Base-by-base conservation (phyloP, 1,140 invertebrate genomes). In the Microplitis mediator region DNA sequence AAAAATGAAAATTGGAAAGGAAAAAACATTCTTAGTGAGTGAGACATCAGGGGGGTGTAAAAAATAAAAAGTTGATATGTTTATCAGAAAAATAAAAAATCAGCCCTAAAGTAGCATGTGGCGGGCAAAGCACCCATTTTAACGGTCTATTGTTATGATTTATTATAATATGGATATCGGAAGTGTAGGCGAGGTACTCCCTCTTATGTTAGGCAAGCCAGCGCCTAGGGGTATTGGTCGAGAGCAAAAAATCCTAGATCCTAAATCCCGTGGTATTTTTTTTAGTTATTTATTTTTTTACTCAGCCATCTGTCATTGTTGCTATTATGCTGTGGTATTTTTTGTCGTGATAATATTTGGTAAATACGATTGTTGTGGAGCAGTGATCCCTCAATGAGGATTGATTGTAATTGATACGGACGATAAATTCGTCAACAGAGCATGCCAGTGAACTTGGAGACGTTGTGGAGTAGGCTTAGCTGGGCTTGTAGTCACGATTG, bases 71-170 rank as follows among this genome's bases (percentile, higher is more conserved):
- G 73, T 66, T 71, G 73, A 74, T 74, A 74, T 50, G 74, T 67
- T 75, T 75, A 75, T 75, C 74, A 73, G 66, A 51, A 72, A 65
- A 45, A 45, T 45, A 45, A 45, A 45, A 45, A 45, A 45, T 11
- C 65, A 52, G 63, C 62, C 65, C 69, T 68, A 71, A 75, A 71
- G 36, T 71, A 73, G 74, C 79, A 82, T 82, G 81, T 81, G 81
- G 81, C 72, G 74, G 80, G 71, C 75, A 79, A 81, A 81, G 79
- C 76, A 76, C 77, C 79, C 77, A 81, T 81, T 82, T 82, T 78
- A 79, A 80, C 80, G 69, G 77, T 78, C 75, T 66, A 82, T 82
- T 81, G 79, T 80, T 80, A 80, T 79, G 77, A 82, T 81, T 82
- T 79, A 79, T 79, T 76, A 76, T 45, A 45, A 45, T 45, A 45